phyloP scores from a whole-genome alignment of 1,140 invertebrate genomes.

The Littorina saxatilis region DNA sequence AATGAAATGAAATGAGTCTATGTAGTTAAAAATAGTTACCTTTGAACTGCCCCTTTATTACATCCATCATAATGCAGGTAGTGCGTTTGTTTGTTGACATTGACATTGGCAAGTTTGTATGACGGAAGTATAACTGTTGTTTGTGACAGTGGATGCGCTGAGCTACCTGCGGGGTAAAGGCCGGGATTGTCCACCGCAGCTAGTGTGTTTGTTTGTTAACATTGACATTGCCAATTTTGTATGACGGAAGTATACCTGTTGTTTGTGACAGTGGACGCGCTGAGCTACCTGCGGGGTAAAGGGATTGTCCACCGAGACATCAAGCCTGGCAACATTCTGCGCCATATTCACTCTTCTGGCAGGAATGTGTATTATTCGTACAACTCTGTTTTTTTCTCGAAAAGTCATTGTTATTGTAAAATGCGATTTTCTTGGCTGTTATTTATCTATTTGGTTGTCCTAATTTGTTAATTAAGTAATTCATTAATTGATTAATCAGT shows the following conservation, averaged over 20 bases:
- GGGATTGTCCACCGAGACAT: constrained; percentile 95
- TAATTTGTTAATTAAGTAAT: too few species aligned
- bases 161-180: constrained; percentile 91
- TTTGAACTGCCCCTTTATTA: too few species aligned
- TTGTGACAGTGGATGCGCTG: constrained; percentile 88
- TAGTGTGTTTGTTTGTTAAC: not conserved
- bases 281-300: constrained; percentile 92
- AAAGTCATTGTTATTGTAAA: too few species aligned
- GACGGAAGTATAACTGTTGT: not conserved
- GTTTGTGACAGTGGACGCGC: constrained; percentile 85
- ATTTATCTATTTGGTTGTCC: too few species aligned
- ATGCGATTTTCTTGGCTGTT: too few species aligned
- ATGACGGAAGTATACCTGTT: not conserved
- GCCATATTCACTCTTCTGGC: constrained; percentile 94
- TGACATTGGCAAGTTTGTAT: too few species aligned
- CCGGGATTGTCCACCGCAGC: constrained; percentile 93
- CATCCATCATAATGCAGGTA: too few species aligned
- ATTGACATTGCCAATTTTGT: too few species aligned
- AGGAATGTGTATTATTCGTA: constrained; percentile 52
- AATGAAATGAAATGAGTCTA: too few species aligned
- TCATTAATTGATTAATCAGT: too few species aligned
- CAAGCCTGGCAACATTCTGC: constrained; percentile 98
- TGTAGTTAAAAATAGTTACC: too few species aligned
- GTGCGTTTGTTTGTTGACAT: not conserved
- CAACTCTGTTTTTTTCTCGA: too few species aligned